A percentile compares a stretch with the other conserved stretches of the same genome.
Evolutionary conservation across 2,113 vertebrate species (phyloP).

Genomic region (Carassius gibelio): DNA sequence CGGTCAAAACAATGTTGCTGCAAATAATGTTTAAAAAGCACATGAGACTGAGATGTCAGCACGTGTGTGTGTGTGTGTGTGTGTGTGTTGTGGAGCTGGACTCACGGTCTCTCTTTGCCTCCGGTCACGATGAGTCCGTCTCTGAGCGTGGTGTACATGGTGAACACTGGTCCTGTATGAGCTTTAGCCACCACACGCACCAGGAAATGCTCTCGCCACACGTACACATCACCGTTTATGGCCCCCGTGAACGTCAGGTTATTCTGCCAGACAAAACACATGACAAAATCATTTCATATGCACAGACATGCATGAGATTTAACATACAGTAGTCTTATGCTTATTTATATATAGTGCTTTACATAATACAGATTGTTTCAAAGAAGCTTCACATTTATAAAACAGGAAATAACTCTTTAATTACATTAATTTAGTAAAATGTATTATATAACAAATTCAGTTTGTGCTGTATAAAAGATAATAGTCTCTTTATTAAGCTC

Average conservation of each 20-base stretch:
- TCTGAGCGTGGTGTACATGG: constrained; percentile 95
- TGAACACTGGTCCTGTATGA: constrained; percentile 92
- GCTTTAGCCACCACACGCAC: constrained; percentile 94
- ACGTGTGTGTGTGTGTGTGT: too few relatives aligned
- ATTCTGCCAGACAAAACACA: constrained; percentile 75
- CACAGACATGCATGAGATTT: background rate
- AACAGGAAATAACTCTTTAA: background rate
- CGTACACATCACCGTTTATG: constrained; percentile 93
- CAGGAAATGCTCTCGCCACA: constrained; percentile 95
- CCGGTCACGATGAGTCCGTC: constrained; percentile 96
- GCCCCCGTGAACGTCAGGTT: constrained; percentile 95
- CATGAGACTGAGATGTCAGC: background rate
- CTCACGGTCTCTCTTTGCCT: constrained; percentile 96
- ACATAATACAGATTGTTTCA: background rate
- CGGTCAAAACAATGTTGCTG: background rate
- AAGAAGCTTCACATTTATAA: background rate
- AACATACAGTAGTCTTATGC: background rate
- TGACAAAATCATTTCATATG: background rate
- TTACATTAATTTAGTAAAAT: too few relatives aligned
- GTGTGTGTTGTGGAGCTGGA: background rate
- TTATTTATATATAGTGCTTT: background rate
- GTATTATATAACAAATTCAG: too few relatives aligned
- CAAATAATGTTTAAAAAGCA: background rate
- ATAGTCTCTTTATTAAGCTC: too few relatives aligned
- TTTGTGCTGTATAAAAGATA: too few relatives aligned